Base-by-base conservation (phyloP, 2,797 vertebrate genomes). In the Enteromius radiatus region DNA sequence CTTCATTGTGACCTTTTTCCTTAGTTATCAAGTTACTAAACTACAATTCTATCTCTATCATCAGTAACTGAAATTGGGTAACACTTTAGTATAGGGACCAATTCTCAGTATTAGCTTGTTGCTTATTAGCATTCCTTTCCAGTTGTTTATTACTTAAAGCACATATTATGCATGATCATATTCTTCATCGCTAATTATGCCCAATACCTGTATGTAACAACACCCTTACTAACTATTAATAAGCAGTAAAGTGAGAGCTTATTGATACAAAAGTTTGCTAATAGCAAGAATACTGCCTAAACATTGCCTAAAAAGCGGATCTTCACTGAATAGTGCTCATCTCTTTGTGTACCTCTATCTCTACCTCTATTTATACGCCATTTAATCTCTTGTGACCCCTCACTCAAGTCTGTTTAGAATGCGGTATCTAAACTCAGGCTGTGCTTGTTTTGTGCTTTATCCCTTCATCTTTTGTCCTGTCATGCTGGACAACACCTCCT, bases 391-490 rank as follows among this genome's bases (percentile, higher is more conserved):
- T 21, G 36, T 38, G n/a, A 69, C 33, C 15, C n/a, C 45, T 38
- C 45, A 52, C 61, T 65, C 76, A 78, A 54, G 21, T 17, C 21
- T 75, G 31, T 54, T 75, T 56, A 75, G 21, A 28, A 61, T 59
- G 5, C 1, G 36, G 56, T 68, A n/a, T 68, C 31, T 23, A 54
- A 68, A 21, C 21, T 5, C 65, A 69, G 17, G 3, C 38, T 23
- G 38, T 70, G 36, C 17, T 33, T 45, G 49, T 70, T 80, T 59
- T 59, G 36, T 45, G 33, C 11, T 56, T 80, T 41, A 52, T 68
- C 28, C 47, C 14, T 52, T 56, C 1, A 43, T 69, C 64, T 56
- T 70, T 70, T 70, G 52, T 70, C 49, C 52, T 64, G 41, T 81
- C 68, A 26, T 73, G 26, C 54, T 33, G 4, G 28, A 81, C 54